A percentile compares a stretch with the other conserved stretches of the same genome.
These are phyloP conservation scores for Holothuria scabra DNA, from an alignment of 53 echinoderm and acorn worm species.

Conservation along the genomic window DNA sequence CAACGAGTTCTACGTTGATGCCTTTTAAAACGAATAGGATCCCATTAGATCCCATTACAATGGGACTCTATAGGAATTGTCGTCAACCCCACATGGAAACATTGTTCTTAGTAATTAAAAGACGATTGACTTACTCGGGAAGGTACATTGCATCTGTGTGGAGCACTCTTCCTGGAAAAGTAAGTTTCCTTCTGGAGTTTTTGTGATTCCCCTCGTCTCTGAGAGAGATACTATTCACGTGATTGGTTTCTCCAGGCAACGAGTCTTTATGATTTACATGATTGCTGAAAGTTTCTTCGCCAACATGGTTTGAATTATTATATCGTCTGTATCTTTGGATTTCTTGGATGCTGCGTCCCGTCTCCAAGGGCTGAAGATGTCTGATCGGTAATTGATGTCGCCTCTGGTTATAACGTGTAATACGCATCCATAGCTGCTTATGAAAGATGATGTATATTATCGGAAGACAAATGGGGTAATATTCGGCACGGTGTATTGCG, in stretches of 20 bases:
- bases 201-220: not conserved
- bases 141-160: slow-evolving; percentile 12
- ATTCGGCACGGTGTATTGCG: slow-evolving; percentile 42
- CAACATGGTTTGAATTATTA: slow-evolving; percentile 11
- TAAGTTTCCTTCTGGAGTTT: not conserved
- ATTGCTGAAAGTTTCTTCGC: not conserved
- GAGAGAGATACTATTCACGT: slow-evolving; percentile 5
- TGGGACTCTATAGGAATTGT: no score
- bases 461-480: slow-evolving; percentile 51
- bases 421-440: slow-evolving; percentile 42
- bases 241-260: not conserved
- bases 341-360: slow-evolving; percentile 29
- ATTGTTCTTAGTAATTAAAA: not conserved
- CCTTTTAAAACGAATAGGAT: no score
- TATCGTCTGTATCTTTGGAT: slow-evolving; percentile 33
- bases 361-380: slow-evolving; percentile 11
- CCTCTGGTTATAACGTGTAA: slow-evolving; percentile 19
- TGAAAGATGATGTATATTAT: slow-evolving; percentile 38
- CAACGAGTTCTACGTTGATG: no score
- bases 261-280: not conserved
- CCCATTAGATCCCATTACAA: no score
- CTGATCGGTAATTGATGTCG: slow-evolving; percentile 30
- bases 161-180: slow-evolving; percentile 18
- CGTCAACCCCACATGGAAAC: no score
- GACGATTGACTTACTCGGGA: slow-evolving; percentile 21